Evolutionary conservation across 2,797 vertebrate genomes (phyloP).

Genomic region (Crypturellus tataupa): DNA sequence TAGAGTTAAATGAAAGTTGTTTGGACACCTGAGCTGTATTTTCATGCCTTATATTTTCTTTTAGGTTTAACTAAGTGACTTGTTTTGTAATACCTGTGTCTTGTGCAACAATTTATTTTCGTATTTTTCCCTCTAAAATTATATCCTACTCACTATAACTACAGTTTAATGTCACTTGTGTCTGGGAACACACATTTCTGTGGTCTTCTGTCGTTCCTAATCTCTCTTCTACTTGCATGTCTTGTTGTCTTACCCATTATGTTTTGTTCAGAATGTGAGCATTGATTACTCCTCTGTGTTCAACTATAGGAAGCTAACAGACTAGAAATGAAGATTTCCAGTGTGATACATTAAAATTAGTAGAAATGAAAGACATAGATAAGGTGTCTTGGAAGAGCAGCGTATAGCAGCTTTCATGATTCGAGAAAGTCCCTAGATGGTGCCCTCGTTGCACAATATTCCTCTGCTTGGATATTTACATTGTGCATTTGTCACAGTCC

Average conservation of each 20-base stretch:
- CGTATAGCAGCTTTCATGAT: not conserved
- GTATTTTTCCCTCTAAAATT: not conserved
- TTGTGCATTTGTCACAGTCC: not conserved
- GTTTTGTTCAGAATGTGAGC: not conserved
- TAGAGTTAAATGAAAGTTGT: not conserved
- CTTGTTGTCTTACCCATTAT: not conserved
- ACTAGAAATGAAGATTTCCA: not conserved
- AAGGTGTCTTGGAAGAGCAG: not conserved
- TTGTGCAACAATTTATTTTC: not conserved
- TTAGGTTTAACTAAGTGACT: not conserved
- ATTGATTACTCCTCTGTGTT: not conserved
- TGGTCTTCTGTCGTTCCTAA: not conserved
- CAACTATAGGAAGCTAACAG: not conserved
- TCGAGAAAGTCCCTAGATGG: conserved; percentile 43
- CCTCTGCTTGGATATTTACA: not conserved
- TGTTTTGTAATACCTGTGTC: not conserved
- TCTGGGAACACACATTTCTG: not conserved
- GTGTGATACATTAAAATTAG: not conserved
- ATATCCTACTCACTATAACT: not conserved
- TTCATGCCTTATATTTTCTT: not conserved
- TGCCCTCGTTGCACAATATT: conserved; percentile 11
- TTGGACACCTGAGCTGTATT: not conserved
- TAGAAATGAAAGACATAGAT: not conserved
- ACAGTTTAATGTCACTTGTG: not conserved
- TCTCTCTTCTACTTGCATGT: not conserved